Percentiles rank a stretch among this genome's conserved stretches.
Conservation (phyloP, 2,797 vertebrate species). For the Pantherophis vulpinus region DNA sequence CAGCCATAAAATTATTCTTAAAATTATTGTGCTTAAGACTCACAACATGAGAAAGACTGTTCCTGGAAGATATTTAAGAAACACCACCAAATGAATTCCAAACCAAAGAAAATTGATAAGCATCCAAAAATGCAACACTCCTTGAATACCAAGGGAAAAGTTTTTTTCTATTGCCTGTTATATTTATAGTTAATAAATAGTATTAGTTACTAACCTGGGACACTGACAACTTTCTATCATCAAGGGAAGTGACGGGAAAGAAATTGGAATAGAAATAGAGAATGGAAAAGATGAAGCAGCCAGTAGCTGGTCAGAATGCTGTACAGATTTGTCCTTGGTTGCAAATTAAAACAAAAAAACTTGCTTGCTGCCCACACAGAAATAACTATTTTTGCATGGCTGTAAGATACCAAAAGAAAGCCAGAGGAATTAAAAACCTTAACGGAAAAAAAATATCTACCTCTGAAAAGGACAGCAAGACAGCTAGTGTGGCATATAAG, state of each 20-base stretch:
- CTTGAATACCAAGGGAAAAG: not conserved
- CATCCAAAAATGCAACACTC: not conserved
- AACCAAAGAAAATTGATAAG: not conserved
- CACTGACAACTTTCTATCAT: not conserved
- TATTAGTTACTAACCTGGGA: not conserved
- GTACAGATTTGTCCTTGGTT: not conserved
- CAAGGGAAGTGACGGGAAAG: not conserved
- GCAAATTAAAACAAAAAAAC: not conserved
- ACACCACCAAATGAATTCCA: not conserved
- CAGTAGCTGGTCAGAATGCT: not conserved
- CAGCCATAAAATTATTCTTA: not conserved
- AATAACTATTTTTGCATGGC: not conserved
- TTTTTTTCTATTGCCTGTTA: not conserved
- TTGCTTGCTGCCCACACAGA: not conserved
- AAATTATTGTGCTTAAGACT: not conserved
- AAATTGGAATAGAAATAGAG: not conserved
- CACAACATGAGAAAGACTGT: not conserved
- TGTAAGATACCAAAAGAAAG: not conserved
- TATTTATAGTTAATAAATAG: not conserved
- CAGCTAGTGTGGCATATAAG: not conserved
- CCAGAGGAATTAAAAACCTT: not conserved
- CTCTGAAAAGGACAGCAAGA: not conserved
- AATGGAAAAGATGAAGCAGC: not conserved
- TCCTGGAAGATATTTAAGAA: not conserved
- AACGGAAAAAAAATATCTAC: not conserved